phyloP scores from a whole-genome alignment of 2,113 vertebrate species.

The Murina feae region DNA sequence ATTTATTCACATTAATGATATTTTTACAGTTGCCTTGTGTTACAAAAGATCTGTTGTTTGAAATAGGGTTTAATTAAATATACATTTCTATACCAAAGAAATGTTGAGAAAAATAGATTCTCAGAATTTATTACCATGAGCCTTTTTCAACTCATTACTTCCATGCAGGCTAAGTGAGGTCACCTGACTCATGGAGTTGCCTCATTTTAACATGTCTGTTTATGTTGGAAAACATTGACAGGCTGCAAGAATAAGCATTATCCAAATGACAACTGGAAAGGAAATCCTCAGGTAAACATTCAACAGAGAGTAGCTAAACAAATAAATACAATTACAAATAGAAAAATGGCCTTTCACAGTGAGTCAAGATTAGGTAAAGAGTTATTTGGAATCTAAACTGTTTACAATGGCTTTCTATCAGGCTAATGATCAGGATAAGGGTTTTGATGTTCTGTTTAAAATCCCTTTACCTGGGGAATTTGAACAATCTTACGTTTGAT shows the following conservation, averaged over 20 bases:
- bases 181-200: not conserved
- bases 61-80: not conserved
- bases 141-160: not conserved
- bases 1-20: not conserved
- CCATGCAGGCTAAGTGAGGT: not conserved
- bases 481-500: not conserved
- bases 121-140: not conserved
- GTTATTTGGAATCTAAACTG: not conserved
- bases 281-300: conserved; percentile 38
- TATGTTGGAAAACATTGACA: not conserved
- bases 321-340: not conserved
- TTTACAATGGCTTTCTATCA: not conserved
- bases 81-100: not conserved
- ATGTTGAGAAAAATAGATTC: not conserved
- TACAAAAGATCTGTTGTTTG: not conserved
- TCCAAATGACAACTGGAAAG: conserved; percentile 15
- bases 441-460: not conserved
- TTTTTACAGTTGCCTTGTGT: not conserved
- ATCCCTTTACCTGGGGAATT: not conserved
- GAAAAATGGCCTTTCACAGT: not conserved
- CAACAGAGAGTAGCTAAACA: conserved; percentile 14
- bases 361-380: not conserved
- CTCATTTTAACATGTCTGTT: not conserved
- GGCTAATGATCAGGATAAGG: not conserved
- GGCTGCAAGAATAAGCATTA: not conserved